Percentiles rank a stretch among this genome's conserved stretches.
Conservation (phyloP, 2,888 invertebrate species). For the Labia minor region DNA sequence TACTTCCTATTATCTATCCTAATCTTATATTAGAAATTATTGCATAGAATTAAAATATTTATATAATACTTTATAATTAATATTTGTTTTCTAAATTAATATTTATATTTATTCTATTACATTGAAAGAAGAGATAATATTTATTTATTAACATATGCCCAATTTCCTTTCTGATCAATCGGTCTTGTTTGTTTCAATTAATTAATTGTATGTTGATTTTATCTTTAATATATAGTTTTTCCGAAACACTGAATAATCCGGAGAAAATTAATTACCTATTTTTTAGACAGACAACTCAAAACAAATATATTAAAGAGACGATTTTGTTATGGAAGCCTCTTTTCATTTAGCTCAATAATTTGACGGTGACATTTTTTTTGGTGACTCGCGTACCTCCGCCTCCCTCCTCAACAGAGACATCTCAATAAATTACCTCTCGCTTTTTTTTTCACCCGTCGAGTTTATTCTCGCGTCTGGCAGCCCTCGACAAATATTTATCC, state of each 20-base stretch:
- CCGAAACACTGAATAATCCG: background rate
- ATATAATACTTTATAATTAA: too few relatives aligned
- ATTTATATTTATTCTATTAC: too few relatives aligned
- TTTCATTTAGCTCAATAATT: background rate
- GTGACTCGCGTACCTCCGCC: background rate
- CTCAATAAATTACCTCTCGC: slow-evolving; percentile 6
- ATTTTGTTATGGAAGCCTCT: background rate
- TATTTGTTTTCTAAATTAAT: too few relatives aligned
- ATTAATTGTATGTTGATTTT: slow-evolving; percentile 7
- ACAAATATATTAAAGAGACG: background rate
- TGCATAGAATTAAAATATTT: too few relatives aligned
- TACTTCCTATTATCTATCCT: too few relatives aligned
- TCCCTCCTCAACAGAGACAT: background rate
- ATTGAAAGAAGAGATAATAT: too few relatives aligned
- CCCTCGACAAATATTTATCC: slow-evolving; percentile 13
- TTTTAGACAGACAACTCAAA: slow-evolving; percentile 1
- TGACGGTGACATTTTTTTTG: slow-evolving; percentile 3
- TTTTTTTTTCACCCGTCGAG: background rate
- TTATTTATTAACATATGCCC: too few relatives aligned
- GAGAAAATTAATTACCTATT: background rate
- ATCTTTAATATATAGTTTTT: background rate
- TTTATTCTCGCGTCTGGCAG: slow-evolving; percentile 7
- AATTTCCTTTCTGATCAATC: background rate
- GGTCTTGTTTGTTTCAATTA: slow-evolving; percentile 5
- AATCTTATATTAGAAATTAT: too few relatives aligned